Evolutionary conservation across 2,797 vertebrate genomes (phyloP).

Genomic region (Prunella strophiata): DNA sequence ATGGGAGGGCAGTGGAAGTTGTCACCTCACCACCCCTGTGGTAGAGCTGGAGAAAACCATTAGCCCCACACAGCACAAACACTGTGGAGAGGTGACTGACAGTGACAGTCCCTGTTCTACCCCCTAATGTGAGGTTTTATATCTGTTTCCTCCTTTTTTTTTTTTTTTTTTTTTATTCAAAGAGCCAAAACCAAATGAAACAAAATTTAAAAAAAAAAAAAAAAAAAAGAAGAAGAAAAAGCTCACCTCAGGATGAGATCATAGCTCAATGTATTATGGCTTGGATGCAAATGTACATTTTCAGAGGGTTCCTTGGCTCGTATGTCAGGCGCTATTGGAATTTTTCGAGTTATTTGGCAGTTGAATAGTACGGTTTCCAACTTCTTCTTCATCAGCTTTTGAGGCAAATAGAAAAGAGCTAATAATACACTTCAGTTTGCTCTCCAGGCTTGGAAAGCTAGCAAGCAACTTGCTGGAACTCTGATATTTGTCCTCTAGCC

Average conservation of each 20-base stretch:
- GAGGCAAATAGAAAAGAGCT: slow-evolving; percentile 46
- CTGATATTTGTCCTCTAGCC: not conserved
- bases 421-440: slow-evolving; percentile 51
- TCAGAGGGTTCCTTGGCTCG: slow-evolving; percentile 61
- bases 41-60: not conserved
- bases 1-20: not conserved
- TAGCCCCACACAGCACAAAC: not conserved
- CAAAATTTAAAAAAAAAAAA: not conserved
- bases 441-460: slow-evolving; percentile 62
- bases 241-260: slow-evolving; percentile 36
- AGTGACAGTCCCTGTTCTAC: not conserved
- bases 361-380: slow-evolving; percentile 44
- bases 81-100: rapidly evolving
- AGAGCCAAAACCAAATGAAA: not conserved
- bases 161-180: not conserved
- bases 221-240: not conserved
- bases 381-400: slow-evolving; percentile 57
- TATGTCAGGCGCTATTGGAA: slow-evolving; percentile 54
- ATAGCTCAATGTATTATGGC: slow-evolving; percentile 41
- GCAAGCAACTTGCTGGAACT: slow-evolving; percentile 33
- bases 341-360: slow-evolving; percentile 65
- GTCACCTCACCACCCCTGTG: not conserved
- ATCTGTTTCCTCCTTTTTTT: not conserved
- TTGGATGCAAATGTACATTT: slow-evolving; percentile 62
- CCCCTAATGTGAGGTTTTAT: not conserved